Percentiles rank a stretch among this genome's conserved stretches.
Conservation (phyloP, 35 echinoderm and acorn worm species). For the Apostichopus japonicus region DNA sequence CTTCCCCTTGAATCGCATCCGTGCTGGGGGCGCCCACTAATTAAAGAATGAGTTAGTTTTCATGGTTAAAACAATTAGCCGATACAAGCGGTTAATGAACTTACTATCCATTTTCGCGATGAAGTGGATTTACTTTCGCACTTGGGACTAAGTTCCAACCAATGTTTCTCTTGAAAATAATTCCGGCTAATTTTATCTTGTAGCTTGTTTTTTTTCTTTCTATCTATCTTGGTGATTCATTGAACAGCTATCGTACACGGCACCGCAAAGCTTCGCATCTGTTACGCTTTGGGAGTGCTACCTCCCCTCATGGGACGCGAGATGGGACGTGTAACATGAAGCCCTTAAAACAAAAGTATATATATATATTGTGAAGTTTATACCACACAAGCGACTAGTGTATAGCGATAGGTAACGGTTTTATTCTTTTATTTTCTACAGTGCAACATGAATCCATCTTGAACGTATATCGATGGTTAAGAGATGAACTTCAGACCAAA, state of each 20-base stretch:
- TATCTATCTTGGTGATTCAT: slow-evolving; percentile 14
- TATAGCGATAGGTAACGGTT: no score
- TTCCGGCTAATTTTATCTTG: slow-evolving; percentile 37
- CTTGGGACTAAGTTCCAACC: slow-evolving; percentile 10
- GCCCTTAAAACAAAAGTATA: not conserved
- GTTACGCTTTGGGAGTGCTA: not conserved
- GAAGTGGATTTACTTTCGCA: slow-evolving; percentile 18
- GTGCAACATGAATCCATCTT: no score
- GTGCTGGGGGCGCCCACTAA: not conserved
- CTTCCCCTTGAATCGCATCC: not conserved
- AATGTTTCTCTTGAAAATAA: not conserved
- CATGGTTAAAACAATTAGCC: slow-evolving; percentile 59
- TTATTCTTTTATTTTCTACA: no score
- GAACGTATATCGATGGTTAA: not conserved
- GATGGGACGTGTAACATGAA: not conserved
- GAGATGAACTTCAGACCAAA: not conserved
- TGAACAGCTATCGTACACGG: slow-evolving; percentile 20
- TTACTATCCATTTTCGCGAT: not conserved
- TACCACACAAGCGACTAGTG: no score
- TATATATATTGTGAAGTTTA: no score
- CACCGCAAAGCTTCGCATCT: slow-evolving; percentile 60
- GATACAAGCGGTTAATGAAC: slow-evolving; percentile 48
- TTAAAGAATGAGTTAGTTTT: slow-evolving; percentile 7
- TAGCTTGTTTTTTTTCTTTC: not conserved
- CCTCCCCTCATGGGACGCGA: slow-evolving; percentile 11